Base-by-base conservation (phyloP, 35 echinoderm and acorn worm genomes). In the Acanthaster planci region DNA sequence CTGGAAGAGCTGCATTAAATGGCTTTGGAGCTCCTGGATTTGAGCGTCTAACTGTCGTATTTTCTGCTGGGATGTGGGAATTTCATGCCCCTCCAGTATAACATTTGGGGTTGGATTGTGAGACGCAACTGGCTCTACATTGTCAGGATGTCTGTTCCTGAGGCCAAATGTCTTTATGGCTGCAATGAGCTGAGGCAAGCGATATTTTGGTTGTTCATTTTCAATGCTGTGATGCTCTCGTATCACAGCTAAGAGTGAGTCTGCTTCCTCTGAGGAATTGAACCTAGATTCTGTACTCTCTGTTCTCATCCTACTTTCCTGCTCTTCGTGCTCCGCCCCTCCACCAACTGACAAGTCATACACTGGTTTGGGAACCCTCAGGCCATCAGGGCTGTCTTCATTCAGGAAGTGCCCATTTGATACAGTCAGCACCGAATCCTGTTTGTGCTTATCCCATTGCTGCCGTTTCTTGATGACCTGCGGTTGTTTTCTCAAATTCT, bases 401-500 rank as follows among this genome's bases (percentile, higher is more conserved):
- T 38, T 78, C 10, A 85, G 83, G 83, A 50, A 53, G 23, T 53
- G 42, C 39, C 52, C 57, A 19, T 37, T 78, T 47, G 2, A 86
- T 42, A 78, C 36, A 32, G 37, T 77, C 21, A 29, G 21, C 34
- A 40, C 53, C 67, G 19, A 37, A 68, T 37, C 50, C 53, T 42
- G 76, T 34, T 78, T 86, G 76, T 40, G 42, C 18, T 56, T 52
- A 18, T 37, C 68, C 75, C 64, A 72, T 21, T 78, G 84, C 40
- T 86, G 67, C 55, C 72, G 52, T 50, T 59, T 78, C 50, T 78
- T 86, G 42, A 86, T 68, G 78, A 86, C 31, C 40, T 34, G 40
- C 9, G 84, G 84, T 44, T 77, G 75, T 50, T 86, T 86, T 35
- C 52, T 47, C 27, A 77, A 54, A 76, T 78, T 86, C 32, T 78